phyloP scores from a whole-genome alignment of 2,888 invertebrate species.

The Himalopsyche kuldschensis region DNA sequence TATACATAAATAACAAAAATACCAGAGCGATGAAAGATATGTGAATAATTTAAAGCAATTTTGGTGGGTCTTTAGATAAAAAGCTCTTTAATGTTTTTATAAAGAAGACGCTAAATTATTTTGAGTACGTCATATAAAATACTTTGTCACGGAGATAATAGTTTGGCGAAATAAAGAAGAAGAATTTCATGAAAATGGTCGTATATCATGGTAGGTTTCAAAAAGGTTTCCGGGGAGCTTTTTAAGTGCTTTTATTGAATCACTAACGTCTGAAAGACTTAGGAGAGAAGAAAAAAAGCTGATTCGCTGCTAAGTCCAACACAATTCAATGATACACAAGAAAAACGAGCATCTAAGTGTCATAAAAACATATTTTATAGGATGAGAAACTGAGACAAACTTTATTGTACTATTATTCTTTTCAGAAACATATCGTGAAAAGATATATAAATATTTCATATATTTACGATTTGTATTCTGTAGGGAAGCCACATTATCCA shows the following conservation, averaged over 20 bases:
- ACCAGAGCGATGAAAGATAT: no score
- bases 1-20: no score
- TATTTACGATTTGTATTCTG: background rate
- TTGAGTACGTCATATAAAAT: background rate
- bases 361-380: background rate
- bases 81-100: no score
- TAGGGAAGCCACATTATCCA: background rate
- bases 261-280: background rate
- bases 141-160: background rate
- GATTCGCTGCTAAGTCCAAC: background rate
- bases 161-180: background rate
- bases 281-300: background rate
- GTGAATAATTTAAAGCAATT: no score
- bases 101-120: background rate
- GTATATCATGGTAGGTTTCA: background rate
- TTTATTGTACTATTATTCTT: background rate
- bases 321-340: background rate
- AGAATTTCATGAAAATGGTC: background rate
- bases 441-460: background rate
- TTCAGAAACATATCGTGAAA: background rate
- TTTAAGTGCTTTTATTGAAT: background rate
- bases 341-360: background rate
- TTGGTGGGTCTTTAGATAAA: no score
- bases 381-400: background rate
- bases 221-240: background rate